Evolutionary conservation across 2,888 invertebrate species (phyloP).

Genomic region (Lithosia quadra): DNA sequence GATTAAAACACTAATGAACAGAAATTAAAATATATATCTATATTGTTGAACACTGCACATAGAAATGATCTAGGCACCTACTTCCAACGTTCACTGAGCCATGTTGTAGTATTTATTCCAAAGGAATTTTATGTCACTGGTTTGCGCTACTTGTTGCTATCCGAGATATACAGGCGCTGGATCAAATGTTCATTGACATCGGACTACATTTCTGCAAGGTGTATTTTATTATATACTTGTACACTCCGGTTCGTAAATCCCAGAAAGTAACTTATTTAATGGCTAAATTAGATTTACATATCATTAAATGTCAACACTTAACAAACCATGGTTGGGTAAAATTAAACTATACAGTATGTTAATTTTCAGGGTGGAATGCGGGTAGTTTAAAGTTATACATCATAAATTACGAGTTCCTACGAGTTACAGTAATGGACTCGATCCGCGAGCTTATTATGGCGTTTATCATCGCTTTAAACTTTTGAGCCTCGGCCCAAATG

Average conservation of each 20-base stretch:
- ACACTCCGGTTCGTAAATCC: no score
- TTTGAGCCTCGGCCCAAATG: slow-evolving; percentile 37
- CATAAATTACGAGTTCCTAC: slow-evolving; percentile 65
- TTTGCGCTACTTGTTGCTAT: slow-evolving; percentile 6
- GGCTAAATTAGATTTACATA: neutral
- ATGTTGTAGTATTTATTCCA: neutral
- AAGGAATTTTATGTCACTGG: neutral
- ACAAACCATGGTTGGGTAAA: neutral
- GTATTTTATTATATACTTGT: no score
- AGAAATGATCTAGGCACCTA: neutral
- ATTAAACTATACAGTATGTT: slow-evolving; percentile 56
- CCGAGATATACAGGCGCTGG: neutral
- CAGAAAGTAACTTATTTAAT: neutral
- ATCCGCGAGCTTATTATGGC: slow-evolving; percentile 56
- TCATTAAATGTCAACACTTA: neutral
- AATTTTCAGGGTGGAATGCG: slow-evolving; percentile 50
- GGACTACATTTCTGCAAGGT: neutral
- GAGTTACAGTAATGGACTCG: slow-evolving; percentile 60
- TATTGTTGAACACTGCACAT: neutral
- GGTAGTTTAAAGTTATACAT: slow-evolving; percentile 61
- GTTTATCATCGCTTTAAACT: slow-evolving; percentile 59
- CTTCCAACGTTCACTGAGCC: neutral
- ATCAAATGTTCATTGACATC: neutral
- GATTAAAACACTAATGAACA: no score
- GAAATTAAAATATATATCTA: neutral